Percentiles rank a stretch among this genome's conserved stretches.
Evolutionary conservation across 2,113 vertebrate genomes (phyloP).

Genomic region (Bubo bubo): DNA sequence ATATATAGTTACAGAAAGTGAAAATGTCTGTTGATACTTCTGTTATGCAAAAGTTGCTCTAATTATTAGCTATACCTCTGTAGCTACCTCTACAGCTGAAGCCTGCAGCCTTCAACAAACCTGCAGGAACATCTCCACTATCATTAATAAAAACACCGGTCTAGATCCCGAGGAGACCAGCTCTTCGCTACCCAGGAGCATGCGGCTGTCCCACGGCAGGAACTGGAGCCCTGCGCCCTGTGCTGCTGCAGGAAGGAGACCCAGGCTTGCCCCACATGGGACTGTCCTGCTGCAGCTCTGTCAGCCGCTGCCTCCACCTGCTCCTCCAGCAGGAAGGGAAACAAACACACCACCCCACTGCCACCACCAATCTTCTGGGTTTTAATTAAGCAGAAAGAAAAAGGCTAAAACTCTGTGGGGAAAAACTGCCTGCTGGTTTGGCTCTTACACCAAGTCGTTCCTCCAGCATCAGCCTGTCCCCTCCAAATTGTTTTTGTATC

Average conservation of each 20-base stretch:
- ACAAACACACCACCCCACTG: not conserved
- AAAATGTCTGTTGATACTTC: not conserved
- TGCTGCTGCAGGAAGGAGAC: not conserved
- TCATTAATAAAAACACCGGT: not conserved
- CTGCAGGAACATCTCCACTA: not conserved
- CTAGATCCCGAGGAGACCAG: not conserved
- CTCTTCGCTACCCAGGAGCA: not conserved
- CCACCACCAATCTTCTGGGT: not conserved
- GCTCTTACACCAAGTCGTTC: fast-evolving
- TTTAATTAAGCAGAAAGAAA: not conserved
- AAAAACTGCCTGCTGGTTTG: not conserved
- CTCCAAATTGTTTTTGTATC: not conserved
- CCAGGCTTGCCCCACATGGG: not conserved
- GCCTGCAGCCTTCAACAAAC: not conserved
- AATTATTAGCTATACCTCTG: not conserved
- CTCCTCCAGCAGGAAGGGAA: not conserved
- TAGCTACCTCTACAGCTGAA: too few relatives aligned
- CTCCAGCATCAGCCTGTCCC: not conserved
- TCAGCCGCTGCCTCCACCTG: not conserved
- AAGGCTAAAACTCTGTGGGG: not conserved
- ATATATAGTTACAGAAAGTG: not conserved
- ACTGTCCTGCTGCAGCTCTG: not conserved
- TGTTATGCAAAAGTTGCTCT: not conserved
- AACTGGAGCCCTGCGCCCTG: not conserved
- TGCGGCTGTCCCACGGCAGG: fast-evolving